Base-by-base conservation (phyloP, 2,888 invertebrate genomes). In the Ochlodes sylvanus region DNA sequence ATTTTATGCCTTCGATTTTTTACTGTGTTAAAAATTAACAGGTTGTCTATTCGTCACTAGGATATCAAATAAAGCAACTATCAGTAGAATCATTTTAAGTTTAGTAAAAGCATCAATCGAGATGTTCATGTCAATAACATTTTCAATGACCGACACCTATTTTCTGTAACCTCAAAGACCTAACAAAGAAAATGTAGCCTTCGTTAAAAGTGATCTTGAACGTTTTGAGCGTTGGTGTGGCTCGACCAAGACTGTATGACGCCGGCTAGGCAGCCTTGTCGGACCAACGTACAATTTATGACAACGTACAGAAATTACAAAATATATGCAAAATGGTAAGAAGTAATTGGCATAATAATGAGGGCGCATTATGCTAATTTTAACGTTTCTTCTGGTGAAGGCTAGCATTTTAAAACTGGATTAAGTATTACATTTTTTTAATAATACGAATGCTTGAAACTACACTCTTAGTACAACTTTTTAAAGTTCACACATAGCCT, bases 131-230 rank as follows among this genome's bases (percentile, higher is more conserved):
- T 50, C 3, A 10, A 50, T 19, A 50, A 50, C 19, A 50, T 10
- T 21, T 50, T 10, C 14, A 50, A 12, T 50, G 50, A 19, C 7
- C 50, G 19, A 50, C 50, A 50, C 50, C 50, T 50, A 15, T 50
- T 19, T 50, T 50, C 12, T 15, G 15, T 17, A 38, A 47, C 15
- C 44, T 50, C 9, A 50, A 7, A 50, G 9, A 19, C 3, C 50
- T 50, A 50, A 50, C 50, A 50, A 50, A 50, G 50, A 2, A 50
- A 50, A 19, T 19, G 0, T 50, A 50, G 19, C 50, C 50, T 50
- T 50, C 50, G 50, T 50, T 12, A 19, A 19, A 50, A 50, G 50
- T 50, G 50, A 19, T 50, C 50, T 50, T 50, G 50, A 50, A 50
- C 19, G 19, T 50, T 50, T 50, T 21, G 50, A 50, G 50, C 50